phyloP scores from a whole-genome alignment of 37 sponge, comb jelly and placozoan species.

The Halichondria panicea region DNA sequence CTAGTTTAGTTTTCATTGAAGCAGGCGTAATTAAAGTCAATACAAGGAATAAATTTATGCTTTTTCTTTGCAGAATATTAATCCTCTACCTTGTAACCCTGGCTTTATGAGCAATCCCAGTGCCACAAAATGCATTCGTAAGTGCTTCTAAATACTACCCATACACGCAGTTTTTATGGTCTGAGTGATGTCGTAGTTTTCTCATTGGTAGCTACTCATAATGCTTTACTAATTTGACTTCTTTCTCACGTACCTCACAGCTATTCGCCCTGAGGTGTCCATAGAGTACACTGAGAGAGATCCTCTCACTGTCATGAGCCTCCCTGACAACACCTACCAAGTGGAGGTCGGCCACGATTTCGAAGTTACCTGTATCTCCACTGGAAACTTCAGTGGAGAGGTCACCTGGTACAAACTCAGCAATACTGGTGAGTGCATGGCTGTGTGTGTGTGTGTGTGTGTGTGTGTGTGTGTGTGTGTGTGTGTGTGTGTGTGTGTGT shows the following conservation, averaged over 20 bases:
- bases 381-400: neutral
- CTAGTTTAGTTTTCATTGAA: too few species aligned
- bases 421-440: neutral
- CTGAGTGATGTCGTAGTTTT: neutral
- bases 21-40: too few species aligned
- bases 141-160: neutral
- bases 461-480: too few species aligned
- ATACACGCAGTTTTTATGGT: neutral
- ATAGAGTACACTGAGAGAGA: neutral
- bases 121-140: neutral
- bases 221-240: too few species aligned
- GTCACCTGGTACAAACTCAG: neutral
- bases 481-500: too few species aligned
- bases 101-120: conserved; percentile 7
- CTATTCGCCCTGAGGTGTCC: conserved; percentile 4
- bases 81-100: conserved; percentile 1
- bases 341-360: neutral
- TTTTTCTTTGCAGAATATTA: conserved; percentile 15
- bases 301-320: neutral
- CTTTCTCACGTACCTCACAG: too few species aligned
- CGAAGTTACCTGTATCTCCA: neutral
- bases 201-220: neutral
- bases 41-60: too few species aligned
- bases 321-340: neutral
- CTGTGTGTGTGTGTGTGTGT: too few species aligned